These are phyloP conservation scores for Diplazon laetatorius DNA, from an alignment of 2,888 invertebrate genomes.

Conservation along the genomic window DNA sequence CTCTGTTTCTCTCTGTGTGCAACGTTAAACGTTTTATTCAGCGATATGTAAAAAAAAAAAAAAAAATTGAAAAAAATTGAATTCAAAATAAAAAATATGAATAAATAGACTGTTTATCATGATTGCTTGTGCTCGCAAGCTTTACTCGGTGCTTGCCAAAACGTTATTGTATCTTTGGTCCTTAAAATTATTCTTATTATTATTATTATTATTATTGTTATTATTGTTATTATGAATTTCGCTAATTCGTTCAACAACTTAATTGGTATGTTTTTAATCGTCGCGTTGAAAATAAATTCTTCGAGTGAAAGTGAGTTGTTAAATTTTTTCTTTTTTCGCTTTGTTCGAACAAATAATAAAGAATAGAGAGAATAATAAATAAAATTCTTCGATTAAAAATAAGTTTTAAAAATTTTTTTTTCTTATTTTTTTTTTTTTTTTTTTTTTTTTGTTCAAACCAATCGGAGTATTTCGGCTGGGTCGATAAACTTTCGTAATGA, in stretches of 20 bases:
- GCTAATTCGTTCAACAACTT: too few relatives aligned
- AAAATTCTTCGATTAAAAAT: slow-evolving; percentile 9
- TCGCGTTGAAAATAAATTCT: slow-evolving; percentile 38
- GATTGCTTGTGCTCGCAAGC: slow-evolving; percentile 73
- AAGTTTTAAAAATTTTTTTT: too few relatives aligned
- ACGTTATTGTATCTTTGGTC: slow-evolving; percentile 81
- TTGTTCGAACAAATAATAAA: too few relatives aligned
- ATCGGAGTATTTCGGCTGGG: too few relatives aligned
- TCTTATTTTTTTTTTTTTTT: too few relatives aligned
- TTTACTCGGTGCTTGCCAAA: slow-evolving; percentile 74
- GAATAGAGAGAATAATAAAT: too few relatives aligned
- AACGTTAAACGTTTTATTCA: slow-evolving; percentile 62
- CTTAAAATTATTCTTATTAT: slow-evolving; percentile 76
- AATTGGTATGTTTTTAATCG: slow-evolving; percentile 43
- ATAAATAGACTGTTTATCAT: too few relatives aligned
- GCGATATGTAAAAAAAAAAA: slow-evolving; percentile 69
- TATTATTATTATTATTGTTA: slow-evolving; percentile 69
- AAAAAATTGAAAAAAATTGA: too few relatives aligned
- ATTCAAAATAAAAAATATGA: too few relatives aligned
- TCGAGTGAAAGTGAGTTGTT: not conserved
- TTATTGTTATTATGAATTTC: slow-evolving; percentile 56
- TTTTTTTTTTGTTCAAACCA: too few relatives aligned
- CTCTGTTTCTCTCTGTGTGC: slow-evolving; percentile 38
- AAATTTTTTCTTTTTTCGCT: not conserved
- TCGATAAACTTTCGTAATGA: too few relatives aligned